Evolutionary conservation across 2,797 vertebrate species (phyloP).

Genomic region (Acestrorhynchus altus): DNA sequence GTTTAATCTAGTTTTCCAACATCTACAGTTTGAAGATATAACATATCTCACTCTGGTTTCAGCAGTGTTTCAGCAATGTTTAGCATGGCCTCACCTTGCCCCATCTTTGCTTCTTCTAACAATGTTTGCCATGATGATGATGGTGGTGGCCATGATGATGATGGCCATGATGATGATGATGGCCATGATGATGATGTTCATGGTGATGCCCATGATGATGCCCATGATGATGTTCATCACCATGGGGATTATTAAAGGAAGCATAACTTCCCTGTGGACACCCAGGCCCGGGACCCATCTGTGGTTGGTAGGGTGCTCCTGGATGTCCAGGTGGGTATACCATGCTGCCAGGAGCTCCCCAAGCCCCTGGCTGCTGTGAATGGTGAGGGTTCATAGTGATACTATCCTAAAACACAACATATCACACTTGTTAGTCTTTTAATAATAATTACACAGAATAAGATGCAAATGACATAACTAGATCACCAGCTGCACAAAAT

Average conservation of each 20-base stretch:
- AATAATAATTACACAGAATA: neutral
- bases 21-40: no score
- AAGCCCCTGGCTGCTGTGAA: neutral
- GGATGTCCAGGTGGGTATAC: neutral
- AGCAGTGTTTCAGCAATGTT: neutral
- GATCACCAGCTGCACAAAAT: neutral
- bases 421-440: neutral
- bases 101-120: neutral
- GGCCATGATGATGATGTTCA: neutral
- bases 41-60: neutral
- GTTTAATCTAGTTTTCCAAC: no score
- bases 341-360: neutral
- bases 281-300: neutral
- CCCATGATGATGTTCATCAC: neutral
- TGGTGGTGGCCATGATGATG: neutral
- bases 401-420: constrained; percentile 1
- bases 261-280: neutral
- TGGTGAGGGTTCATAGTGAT: constrained; percentile 1
- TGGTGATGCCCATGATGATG: neutral
- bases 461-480: neutral
- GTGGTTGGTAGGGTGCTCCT: neutral
- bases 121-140: constrained; percentile 1
- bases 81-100: neutral
- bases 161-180: neutral
- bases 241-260: neutral